Percentiles rank a stretch among this genome's conserved stretches.
Evolutionary conservation across 2,113 vertebrate genomes (phyloP).

Genomic region (Oryzias curvinotus): DNA sequence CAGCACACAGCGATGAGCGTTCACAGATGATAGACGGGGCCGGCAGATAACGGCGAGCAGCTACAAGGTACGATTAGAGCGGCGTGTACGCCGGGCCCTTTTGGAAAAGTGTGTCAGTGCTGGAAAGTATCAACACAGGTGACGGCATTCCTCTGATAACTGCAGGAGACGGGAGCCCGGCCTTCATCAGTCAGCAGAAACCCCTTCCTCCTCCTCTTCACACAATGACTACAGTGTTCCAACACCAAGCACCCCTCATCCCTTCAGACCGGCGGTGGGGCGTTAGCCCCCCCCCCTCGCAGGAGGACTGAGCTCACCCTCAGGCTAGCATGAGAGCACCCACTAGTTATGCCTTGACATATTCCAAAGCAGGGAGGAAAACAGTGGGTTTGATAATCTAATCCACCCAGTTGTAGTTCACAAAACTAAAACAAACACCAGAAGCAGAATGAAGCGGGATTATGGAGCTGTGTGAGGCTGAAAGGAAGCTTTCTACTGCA

Average conservation of each 20-base stretch:
- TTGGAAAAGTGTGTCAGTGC: conserved; percentile 51
- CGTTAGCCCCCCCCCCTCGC: conserved; percentile 23
- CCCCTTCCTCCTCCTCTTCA: conserved; percentile 52
- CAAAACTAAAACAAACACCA: conserved; percentile 22
- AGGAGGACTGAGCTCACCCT: conserved; percentile 46
- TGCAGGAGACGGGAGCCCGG: conserved; percentile 52
- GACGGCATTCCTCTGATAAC: conserved; percentile 71
- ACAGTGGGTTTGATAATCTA: conserved; percentile 45
- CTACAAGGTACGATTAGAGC: conserved; percentile 64
- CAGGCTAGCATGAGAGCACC: conserved; percentile 49
- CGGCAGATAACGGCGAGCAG: conserved; percentile 58
- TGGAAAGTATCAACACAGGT: conserved; percentile 46
- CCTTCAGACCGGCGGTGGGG: conserved; percentile 44
- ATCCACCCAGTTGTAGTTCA: conserved; percentile 38
- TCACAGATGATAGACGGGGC: conserved; percentile 16
- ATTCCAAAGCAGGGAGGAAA: conserved; percentile 46
- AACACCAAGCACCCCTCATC: conserved; percentile 54
- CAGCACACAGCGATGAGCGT: not conserved
- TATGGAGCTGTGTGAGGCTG: conserved; percentile 29
- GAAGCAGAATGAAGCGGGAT: conserved; percentile 39
- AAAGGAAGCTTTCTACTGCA: conserved; percentile 65
- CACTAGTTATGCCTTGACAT: conserved; percentile 46
- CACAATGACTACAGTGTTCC: conserved; percentile 78
- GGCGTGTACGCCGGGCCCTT: conserved; percentile 16
- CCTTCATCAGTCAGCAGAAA: conserved; percentile 67